Conservation (phyloP, 1,140 invertebrate genomes). For the Pseudobourletiella spinata region DNA sequence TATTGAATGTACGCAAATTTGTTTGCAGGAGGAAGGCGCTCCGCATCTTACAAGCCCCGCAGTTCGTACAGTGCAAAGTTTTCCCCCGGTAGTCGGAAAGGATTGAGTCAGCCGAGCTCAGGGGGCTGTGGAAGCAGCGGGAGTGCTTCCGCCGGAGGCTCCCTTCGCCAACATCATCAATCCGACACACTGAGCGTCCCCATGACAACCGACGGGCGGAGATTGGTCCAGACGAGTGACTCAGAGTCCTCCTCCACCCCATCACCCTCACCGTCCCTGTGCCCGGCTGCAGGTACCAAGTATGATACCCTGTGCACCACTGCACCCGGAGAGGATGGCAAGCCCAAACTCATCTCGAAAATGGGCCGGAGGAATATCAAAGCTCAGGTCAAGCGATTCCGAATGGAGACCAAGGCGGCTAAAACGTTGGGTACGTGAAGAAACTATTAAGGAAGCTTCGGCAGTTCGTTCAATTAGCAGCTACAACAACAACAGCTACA, state of each 20-base stretch:
- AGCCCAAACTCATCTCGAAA: conserved; percentile 56
- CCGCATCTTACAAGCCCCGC: conserved; percentile 29
- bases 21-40: conserved; percentile 27
- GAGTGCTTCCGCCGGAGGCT: background rate
- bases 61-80: conserved; percentile 41
- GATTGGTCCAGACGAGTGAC: conserved; percentile 22
- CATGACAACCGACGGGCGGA: conserved; percentile 47
- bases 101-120: background rate
- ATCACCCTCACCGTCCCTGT: conserved; percentile 29
- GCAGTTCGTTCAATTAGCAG: too few species aligned
- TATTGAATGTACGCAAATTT: too few species aligned
- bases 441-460: too few species aligned
- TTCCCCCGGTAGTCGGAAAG: conserved; percentile 39
- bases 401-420: conserved; percentile 87
- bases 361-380: conserved; percentile 80
- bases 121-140: background rate
- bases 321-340: conserved; percentile 38
- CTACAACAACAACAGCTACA: too few species aligned
- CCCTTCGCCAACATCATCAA: background rate
- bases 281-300: conserved; percentile 8
- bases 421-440: conserved; percentile 65
- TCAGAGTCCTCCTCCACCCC: conserved; percentile 33
- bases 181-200: conserved; percentile 39
- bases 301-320: conserved; percentile 27
- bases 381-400: conserved; percentile 70